These are phyloP conservation scores for Armadillidium nasatum DNA, from an alignment of 1,140 invertebrate genomes.

Conservation along the genomic window DNA sequence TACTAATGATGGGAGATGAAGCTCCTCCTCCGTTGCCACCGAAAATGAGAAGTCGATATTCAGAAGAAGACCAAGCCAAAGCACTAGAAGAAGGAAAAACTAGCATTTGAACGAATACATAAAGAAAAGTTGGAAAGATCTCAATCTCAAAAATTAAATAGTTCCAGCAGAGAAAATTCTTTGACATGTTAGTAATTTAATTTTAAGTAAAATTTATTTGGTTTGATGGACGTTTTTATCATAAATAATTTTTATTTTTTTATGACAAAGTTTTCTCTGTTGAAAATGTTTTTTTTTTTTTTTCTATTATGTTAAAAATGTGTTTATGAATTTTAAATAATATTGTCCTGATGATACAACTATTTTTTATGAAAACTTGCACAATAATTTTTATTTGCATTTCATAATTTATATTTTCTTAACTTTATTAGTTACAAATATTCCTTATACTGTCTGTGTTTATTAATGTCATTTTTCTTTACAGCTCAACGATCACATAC, in stretches of 20 bases:
- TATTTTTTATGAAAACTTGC: too few species aligned
- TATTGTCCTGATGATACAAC: too few species aligned
- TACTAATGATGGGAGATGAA: constrained; percentile 22
- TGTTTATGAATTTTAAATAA: neutral
- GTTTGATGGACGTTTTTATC: neutral
- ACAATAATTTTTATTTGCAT: neutral
- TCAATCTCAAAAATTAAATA: neutral
- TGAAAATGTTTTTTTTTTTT: neutral
- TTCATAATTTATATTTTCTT: too few species aligned
- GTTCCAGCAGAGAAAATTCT: neutral
- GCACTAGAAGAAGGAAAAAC: constrained; percentile 24
- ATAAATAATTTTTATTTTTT: too few species aligned
- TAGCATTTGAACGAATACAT: constrained; percentile 22
- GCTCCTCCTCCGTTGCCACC: constrained; percentile 26
- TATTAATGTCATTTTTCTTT: neutral
- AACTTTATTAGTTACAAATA: neutral
- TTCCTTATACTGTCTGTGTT: too few species aligned
- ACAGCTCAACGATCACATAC: neutral
- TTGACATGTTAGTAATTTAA: neutral
- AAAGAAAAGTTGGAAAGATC: constrained; percentile 18
- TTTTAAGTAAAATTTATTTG: neutral
- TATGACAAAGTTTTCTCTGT: neutral
- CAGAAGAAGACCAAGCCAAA: constrained; percentile 10
- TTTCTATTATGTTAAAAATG: constrained; percentile 10
- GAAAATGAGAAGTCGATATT: constrained; percentile 13